Evolutionary conservation across 2,888 invertebrate genomes (phyloP).

Genomic region (Podotricha telesiphe): DNA sequence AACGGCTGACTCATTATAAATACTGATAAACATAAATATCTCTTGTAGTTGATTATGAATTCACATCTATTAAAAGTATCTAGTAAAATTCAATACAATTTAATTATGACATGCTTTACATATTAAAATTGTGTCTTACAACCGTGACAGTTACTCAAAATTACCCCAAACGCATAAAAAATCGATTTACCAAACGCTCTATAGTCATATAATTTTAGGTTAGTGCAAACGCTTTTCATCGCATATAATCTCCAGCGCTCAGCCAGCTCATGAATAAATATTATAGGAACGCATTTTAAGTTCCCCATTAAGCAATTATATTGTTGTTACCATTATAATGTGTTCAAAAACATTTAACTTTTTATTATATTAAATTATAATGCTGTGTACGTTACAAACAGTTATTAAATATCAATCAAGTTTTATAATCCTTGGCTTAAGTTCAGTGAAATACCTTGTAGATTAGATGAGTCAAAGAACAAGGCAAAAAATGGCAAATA

Average conservation of each 20-base stretch:
- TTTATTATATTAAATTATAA: conserved; percentile 78
- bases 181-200: conserved; percentile 78
- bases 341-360: conserved; percentile 82
- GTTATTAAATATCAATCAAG: conserved; percentile 81
- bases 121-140: background rate
- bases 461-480: conserved; percentile 13
- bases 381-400: conserved; percentile 69
- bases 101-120: too few relatives aligned
- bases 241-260: conserved; percentile 67
- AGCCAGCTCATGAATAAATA: conserved; percentile 73
- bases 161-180: conserved; percentile 60
- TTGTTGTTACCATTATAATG: conserved; percentile 77
- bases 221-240: conserved; percentile 64
- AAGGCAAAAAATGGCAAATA: conserved; percentile 5
- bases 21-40: too few relatives aligned
- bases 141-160: conserved; percentile 47
- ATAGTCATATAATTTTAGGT: conserved; percentile 78
- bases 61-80: too few relatives aligned
- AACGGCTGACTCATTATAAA: too few relatives aligned
- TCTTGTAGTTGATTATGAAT: too few relatives aligned
- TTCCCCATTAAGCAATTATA: conserved; percentile 80
- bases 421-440: conserved; percentile 45
- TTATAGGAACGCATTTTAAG: conserved; percentile 76
- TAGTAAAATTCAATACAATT: too few relatives aligned
- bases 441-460: conserved; percentile 25